phyloP scores from a whole-genome alignment of 2,797 vertebrate genomes.

The Simalia tracyae region DNA sequence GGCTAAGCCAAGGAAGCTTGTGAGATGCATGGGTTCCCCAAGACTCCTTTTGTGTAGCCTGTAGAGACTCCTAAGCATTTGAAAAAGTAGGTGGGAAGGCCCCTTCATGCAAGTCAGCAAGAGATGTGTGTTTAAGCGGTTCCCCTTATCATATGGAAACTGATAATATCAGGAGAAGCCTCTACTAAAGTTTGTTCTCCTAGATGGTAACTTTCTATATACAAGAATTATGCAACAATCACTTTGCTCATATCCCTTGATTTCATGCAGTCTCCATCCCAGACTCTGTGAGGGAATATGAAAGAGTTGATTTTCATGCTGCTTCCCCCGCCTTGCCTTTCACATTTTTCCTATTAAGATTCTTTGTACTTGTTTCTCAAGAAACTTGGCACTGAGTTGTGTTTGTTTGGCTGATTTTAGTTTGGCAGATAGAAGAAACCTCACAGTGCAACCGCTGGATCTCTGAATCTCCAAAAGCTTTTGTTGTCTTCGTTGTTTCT shows the following conservation, averaged over 20 bases:
- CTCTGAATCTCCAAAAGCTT: background rate
- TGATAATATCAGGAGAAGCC: background rate
- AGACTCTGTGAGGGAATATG: background rate
- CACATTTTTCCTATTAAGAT: slow-evolving; percentile 5
- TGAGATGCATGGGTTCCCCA: background rate
- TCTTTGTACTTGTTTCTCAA: slow-evolving; percentile 10
- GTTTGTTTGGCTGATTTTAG: slow-evolving; percentile 15
- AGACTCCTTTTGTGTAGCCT: no score
- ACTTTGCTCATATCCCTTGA: background rate
- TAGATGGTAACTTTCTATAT: background rate
- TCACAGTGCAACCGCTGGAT: background rate
- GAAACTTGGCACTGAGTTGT: background rate
- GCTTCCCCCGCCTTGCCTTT: background rate
- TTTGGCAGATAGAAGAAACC: slow-evolving; percentile 1
- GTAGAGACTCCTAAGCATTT: background rate
- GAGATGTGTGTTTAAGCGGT: background rate
- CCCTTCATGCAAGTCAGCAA: background rate
- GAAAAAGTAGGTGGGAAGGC: background rate
- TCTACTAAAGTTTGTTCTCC: background rate
- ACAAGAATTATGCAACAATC: background rate
- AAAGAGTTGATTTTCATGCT: background rate
- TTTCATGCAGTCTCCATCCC: background rate
- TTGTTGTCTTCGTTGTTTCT: background rate
- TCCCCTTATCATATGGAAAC: background rate
- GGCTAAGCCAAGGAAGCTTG: background rate